These are phyloP conservation scores for Mallotus villosus DNA, from an alignment of 2,797 vertebrate species.

Conservation along the genomic window DNA sequence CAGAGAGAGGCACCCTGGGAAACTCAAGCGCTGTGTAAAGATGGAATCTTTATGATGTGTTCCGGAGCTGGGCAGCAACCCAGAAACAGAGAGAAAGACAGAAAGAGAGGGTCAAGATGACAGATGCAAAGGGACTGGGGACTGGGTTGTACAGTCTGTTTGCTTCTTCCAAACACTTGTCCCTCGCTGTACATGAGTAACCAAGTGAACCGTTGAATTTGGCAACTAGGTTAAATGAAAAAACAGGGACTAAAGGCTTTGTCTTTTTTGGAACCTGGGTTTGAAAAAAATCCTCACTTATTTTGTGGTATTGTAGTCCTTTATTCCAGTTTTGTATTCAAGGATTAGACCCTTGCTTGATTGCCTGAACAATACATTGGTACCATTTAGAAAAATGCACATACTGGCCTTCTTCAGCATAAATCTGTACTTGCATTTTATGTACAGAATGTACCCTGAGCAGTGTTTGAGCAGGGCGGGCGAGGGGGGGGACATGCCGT, in stretches of 20 bases:
- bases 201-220: constrained; percentile 20
- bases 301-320: background rate
- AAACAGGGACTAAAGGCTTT: background rate
- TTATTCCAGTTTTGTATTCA: background rate
- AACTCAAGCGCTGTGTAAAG: constrained; percentile 3
- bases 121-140: constrained; percentile 19
- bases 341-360: too few relatives aligned
- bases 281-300: background rate
- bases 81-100: background rate
- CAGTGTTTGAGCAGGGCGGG: too few relatives aligned
- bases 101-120: constrained; percentile 14
- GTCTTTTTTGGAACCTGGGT: background rate
- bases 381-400: too few relatives aligned
- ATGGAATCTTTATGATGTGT: constrained; percentile 11
- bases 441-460: too few relatives aligned
- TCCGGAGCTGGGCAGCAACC: background rate
- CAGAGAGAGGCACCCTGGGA: background rate
- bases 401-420: too few relatives aligned
- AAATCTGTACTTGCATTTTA: too few relatives aligned
- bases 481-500: too few relatives aligned
- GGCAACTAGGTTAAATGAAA: background rate
- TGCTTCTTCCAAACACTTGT: constrained; percentile 33
- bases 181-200: constrained; percentile 12
- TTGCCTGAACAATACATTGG: too few relatives aligned
- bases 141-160: constrained; percentile 33